A percentile compares a stretch with the other conserved stretches of the same genome.
phyloP scores from a whole-genome alignment of 2,113 vertebrate genomes.

The Mus pahari region DNA sequence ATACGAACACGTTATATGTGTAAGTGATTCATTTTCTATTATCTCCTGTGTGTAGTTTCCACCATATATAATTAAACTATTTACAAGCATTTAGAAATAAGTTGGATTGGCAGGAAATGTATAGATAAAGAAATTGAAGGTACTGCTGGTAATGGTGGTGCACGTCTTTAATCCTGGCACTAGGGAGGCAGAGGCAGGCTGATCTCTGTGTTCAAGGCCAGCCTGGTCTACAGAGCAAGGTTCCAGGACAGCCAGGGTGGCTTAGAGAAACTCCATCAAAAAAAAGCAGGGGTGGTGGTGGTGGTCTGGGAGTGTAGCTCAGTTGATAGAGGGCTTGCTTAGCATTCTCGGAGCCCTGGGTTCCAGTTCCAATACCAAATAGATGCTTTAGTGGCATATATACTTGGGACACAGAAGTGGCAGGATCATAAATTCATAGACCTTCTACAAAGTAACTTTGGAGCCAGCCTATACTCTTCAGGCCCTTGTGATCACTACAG shows the following conservation, averaged over 20 bases:
- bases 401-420: neutral
- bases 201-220: neutral
- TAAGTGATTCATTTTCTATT: slow-evolving; percentile 85
- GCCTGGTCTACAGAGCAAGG: neutral
- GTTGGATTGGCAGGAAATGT: neutral
- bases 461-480: neutral
- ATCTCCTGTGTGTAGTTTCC: slow-evolving; percentile 56
- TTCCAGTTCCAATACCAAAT: neutral
- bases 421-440: neutral
- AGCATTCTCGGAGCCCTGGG: neutral
- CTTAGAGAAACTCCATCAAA: neutral
- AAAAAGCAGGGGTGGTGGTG: too few species aligned
- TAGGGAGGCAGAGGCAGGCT: neutral
- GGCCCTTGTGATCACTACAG: neutral
- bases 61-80: slow-evolving; percentile 20
- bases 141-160: neutral
- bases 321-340: neutral
- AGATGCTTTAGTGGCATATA: neutral
- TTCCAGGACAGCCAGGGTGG: neutral
- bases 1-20: slow-evolving; percentile 98
- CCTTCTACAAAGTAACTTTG: neutral
- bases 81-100: slow-evolving; percentile 54
- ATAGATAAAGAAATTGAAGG: neutral
- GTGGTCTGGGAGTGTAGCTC: neutral
- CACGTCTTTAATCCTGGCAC: neutral